phyloP scores from a whole-genome alignment of 2,888 invertebrate genomes.

The Tanypteryx hageni region DNA sequence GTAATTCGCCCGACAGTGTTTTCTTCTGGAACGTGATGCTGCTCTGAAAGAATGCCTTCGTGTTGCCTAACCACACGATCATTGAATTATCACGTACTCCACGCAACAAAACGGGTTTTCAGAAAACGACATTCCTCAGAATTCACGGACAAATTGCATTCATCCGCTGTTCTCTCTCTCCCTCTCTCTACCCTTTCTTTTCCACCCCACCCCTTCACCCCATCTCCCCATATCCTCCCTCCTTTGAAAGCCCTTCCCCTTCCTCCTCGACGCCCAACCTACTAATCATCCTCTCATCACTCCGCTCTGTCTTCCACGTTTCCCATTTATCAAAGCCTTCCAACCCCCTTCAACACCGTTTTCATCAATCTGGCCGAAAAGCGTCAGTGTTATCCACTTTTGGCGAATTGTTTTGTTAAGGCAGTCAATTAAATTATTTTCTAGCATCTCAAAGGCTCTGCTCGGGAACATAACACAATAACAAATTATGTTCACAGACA shows the following conservation, averaged over 20 bases:
- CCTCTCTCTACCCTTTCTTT: background rate
- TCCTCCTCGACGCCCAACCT: too few relatives aligned
- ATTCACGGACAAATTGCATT: constrained; percentile 14
- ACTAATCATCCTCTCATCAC: too few relatives aligned
- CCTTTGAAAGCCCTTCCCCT: too few relatives aligned
- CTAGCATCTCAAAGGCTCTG: too few relatives aligned
- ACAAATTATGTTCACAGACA: too few relatives aligned
- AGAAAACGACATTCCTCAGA: constrained; percentile 25
- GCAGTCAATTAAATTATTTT: too few relatives aligned
- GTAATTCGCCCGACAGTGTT: background rate
- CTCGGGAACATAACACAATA: too few relatives aligned
- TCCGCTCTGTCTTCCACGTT: background rate
- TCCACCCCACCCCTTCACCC: too few relatives aligned
- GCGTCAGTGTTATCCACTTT: too few relatives aligned
- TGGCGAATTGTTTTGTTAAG: too few relatives aligned
- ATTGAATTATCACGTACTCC: constrained; percentile 12
- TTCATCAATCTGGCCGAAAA: background rate
- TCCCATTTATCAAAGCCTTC: constrained; percentile 8
- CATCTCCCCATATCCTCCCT: too few relatives aligned
- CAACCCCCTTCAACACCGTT: background rate
- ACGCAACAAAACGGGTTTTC: constrained; percentile 21
- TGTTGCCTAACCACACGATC: constrained; percentile 2
- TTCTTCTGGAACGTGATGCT: background rate
- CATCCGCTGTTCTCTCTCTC: background rate
- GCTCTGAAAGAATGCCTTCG: background rate